phyloP scores from a whole-genome alignment of 2,888 invertebrate genomes.

The Ophion ellenae region DNA sequence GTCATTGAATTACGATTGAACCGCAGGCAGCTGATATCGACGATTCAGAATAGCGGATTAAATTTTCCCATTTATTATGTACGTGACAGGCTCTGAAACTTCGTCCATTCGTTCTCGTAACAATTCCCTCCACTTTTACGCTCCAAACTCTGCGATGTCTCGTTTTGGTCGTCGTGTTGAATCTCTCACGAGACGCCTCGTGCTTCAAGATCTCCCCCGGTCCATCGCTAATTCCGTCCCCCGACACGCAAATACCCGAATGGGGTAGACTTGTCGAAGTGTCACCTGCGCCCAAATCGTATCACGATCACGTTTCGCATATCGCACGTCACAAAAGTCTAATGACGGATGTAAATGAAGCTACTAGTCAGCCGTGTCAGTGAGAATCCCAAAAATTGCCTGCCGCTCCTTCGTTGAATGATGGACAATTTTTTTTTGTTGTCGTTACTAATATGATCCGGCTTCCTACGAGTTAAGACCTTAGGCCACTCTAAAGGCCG shows the following conservation, averaged over 20 bases:
- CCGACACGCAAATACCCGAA: too few relatives aligned
- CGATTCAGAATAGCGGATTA: constrained; percentile 49
- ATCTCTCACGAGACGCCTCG: background rate
- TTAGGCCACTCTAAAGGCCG: too few relatives aligned
- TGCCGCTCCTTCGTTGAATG: background rate
- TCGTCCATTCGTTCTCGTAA: constrained; percentile 26
- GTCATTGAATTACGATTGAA: constrained; percentile 42
- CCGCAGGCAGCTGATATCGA: constrained; percentile 33
- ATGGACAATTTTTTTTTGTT: too few relatives aligned
- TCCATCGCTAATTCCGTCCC: background rate
- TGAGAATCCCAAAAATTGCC: background rate
- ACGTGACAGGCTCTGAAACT: constrained; percentile 39
- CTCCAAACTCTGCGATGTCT: constrained; percentile 6
- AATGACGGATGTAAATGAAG: background rate
- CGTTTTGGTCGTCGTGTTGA: constrained; percentile 1
- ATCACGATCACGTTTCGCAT: background rate
- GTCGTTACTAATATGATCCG: too few relatives aligned
- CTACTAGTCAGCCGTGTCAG: background rate
- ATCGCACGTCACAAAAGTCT: too few relatives aligned
- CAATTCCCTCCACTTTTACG: constrained; percentile 7
- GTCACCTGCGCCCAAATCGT: background rate
- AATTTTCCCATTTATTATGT: constrained; percentile 50
- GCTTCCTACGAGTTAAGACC: too few relatives aligned
- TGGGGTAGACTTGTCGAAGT: background rate
- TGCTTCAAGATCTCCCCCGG: background rate